Evolutionary conservation across 2,888 invertebrate genomes (phyloP), one percentile per base, ranked within the genome.

Genomic region (Leucophenga maculata): DNA sequence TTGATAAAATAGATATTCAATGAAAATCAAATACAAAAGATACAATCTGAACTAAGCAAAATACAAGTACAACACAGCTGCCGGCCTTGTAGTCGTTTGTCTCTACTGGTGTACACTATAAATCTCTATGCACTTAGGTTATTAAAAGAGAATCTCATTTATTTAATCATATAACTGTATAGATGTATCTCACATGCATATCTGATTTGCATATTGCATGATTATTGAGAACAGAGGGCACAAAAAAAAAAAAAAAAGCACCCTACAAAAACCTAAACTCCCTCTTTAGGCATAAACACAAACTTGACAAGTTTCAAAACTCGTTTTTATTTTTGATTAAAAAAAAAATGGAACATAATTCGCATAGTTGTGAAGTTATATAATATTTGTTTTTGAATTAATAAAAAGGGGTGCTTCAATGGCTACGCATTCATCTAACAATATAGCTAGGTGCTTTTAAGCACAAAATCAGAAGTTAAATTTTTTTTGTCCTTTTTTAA

Each of bases 171-270:
- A 22, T 13, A n/a, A 1, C 6, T 52, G 3, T 52, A 6, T 52
- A 2, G 9, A 6, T 39, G 32, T 9, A 32, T 14, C 32, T 32
- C 59, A 32, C n/a, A 69, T 55, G 60, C n/a, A 68, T 72, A 79
- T 78, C 81, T 83, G 79, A 82, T 82, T 84, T 82, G 79, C 81
- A 82, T 82, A 77, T 75, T 74, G 78, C 81, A 80, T 79, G 78
- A 76, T 74, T 82, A 84, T 79, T 80, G 77, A 13, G 6, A 22
- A 74, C 48, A 26, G 70, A 77, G 83, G 78, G 78, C 79, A 64
- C 20, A 48, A 46, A 44, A 62, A 1, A 14, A 48, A 14, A 6
- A 62, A 8, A 52, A n/a, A 39, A 22, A 16, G 64, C 64, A 62
- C 68, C 64, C 66, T 54, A 39, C 26, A 31, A 65, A 44, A 3